Conservation (phyloP, 2,888 invertebrate species). For the Creontiades dilutus region DNA sequence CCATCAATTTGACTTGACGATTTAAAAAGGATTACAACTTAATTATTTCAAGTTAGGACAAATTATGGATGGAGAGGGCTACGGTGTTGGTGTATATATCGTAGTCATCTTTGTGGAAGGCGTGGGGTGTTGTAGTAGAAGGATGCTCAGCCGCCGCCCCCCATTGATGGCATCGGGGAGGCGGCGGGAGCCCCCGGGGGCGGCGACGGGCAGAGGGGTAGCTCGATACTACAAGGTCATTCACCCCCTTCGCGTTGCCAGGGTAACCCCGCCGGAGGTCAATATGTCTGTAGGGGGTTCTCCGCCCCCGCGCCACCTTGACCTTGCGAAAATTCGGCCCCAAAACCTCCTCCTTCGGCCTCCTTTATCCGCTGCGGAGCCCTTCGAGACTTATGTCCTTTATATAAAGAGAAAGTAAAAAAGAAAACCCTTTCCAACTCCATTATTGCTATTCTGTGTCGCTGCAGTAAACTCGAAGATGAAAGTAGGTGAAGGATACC, state of each 20-base stretch:
- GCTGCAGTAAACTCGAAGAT: not conserved
- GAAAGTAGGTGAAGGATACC: slow-evolving; percentile 28
- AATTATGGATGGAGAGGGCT: too few relatives aligned
- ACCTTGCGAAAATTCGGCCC: slow-evolving; percentile 69
- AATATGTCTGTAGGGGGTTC: slow-evolving; percentile 71
- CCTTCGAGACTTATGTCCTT: not conserved
- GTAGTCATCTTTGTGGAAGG: not conserved
- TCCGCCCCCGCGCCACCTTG: slow-evolving; percentile 70
- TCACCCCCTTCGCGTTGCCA: slow-evolving; percentile 67
- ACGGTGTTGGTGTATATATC: too few relatives aligned
- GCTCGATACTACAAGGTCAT: slow-evolving; percentile 70
- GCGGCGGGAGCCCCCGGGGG: slow-evolving; percentile 46
- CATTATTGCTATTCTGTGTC: not conserved
- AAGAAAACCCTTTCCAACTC: not conserved
- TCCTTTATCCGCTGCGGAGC: not conserved
- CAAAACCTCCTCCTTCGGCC: slow-evolving; percentile 28
- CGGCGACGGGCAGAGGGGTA: slow-evolving; percentile 36
- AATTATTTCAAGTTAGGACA: too few relatives aligned
- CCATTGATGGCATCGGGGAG: slow-evolving; percentile 43
- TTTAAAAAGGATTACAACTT: too few relatives aligned
- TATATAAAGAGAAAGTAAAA: not conserved
- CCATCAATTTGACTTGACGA: too few relatives aligned
- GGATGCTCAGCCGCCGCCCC: slow-evolving; percentile 8
- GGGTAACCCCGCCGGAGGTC: slow-evolving; percentile 68
- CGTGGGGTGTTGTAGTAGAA: slow-evolving; percentile 40